phyloP scores from a whole-genome alignment of 1,140 invertebrate genomes.

The Drosophila auraria region DNA sequence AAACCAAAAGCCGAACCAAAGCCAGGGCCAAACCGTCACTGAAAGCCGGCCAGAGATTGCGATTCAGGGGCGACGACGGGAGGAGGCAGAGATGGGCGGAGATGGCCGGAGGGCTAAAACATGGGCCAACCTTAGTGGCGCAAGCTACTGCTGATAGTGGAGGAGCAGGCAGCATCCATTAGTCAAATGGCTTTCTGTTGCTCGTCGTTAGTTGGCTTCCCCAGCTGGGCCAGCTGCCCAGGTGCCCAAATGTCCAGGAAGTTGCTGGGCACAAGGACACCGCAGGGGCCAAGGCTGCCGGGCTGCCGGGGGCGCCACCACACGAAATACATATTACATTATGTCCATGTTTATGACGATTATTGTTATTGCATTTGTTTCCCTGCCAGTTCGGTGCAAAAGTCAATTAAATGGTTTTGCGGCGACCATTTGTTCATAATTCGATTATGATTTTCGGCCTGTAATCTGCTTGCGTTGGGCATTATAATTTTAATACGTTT shows the following conservation, averaged over 20 bases:
- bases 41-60: conserved; percentile 61
- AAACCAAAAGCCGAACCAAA: conserved; percentile 66
- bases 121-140: conserved; percentile 10
- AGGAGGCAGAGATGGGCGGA: background rate
- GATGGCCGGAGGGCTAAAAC: background rate
- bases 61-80: conserved; percentile 9
- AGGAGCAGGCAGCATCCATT: conserved; percentile 64
- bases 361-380: conserved; percentile 75
- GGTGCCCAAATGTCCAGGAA: conserved; percentile 48
- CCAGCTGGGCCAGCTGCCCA: conserved; percentile 43
- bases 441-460: conserved; percentile 61
- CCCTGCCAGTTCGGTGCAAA: conserved; percentile 50
- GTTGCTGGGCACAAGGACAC: conserved; percentile 8
- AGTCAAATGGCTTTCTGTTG: conserved; percentile 76
- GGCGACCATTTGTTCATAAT: conserved; percentile 64
- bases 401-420: conserved; percentile 77
- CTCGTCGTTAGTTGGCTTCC: conserved; percentile 50
- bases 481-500: conserved; percentile 57
- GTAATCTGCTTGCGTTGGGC: conserved; percentile 34
- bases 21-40: conserved; percentile 64
- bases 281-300: background rate
- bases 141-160: background rate
- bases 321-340: conserved; percentile 56
- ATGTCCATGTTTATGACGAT: conserved; percentile 75
- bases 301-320: background rate